A percentile compares a stretch with the other conserved stretches of the same genome.
Evolutionary conservation across 2,797 vertebrate species (phyloP).

Genomic region (Lerista edwardsae): DNA sequence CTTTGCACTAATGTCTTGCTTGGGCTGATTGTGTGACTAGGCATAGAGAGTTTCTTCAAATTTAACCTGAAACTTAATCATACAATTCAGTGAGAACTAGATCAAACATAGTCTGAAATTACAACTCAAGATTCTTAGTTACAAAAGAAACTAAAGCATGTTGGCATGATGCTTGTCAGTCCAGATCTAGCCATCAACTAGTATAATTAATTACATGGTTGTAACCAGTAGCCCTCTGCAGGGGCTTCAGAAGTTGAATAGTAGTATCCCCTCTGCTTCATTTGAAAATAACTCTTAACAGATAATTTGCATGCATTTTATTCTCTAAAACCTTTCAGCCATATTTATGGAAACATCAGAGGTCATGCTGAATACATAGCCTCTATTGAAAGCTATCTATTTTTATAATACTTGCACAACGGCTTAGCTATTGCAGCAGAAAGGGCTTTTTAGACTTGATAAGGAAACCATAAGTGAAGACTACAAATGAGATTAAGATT

Average conservation of each 20-base stretch:
- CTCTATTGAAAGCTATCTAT: conserved; percentile 70
- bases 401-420: conserved; percentile 81
- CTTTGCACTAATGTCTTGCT: conserved; percentile 70
- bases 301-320: conserved; percentile 79
- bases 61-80: conserved; percentile 71
- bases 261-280: conserved; percentile 70
- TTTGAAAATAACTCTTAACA: conserved; percentile 71
- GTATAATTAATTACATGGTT: conserved; percentile 69
- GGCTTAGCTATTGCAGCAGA: conserved; percentile 86
- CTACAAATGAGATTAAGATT: conserved; percentile 80
- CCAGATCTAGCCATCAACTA: conserved; percentile 73
- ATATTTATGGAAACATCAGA: conserved; percentile 62
- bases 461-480: conserved; percentile 77
- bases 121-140: conserved; percentile 70
- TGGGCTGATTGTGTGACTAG: conserved; percentile 73
- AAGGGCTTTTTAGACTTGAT: conserved; percentile 91
- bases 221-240: conserved; percentile 70
- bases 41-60: conserved; percentile 70
- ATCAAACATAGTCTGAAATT: conserved; percentile 69
- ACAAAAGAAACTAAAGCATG: conserved; percentile 77
- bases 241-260: conserved; percentile 69
- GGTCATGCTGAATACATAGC: conserved; percentile 70
- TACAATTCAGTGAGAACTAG: conserved; percentile 70
- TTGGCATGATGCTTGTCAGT: conserved; percentile 80
- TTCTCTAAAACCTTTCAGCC: conserved; percentile 68